Conservation (phyloP, 30 jellyfish, hydroid and myxozoan species). For the Cassiopea xamachana region DNA sequence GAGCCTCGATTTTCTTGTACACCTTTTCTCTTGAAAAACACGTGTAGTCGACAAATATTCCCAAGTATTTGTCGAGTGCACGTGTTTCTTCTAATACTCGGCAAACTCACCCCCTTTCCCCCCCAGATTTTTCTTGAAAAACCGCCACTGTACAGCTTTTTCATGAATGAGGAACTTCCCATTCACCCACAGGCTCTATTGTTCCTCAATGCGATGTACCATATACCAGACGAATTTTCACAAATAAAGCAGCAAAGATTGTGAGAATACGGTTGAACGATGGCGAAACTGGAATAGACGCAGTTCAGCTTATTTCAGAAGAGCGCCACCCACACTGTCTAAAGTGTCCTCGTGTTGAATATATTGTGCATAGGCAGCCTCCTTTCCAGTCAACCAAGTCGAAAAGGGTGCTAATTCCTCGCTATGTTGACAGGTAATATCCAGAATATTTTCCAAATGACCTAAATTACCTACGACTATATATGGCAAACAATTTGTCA, state of each 20-base stretch:
- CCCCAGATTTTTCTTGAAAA: no score
- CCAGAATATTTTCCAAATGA: not conserved
- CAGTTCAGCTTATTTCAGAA: slow-evolving; percentile 84
- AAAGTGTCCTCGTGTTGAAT: slow-evolving; percentile 70
- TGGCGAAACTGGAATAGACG: slow-evolving; percentile 76
- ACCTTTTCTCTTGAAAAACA: no score
- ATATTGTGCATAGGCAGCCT: slow-evolving; percentile 84
- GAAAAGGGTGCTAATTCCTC: not conserved
- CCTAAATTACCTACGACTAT: no score
- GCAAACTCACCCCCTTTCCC: no score
- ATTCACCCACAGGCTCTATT: slow-evolving; percentile 66
- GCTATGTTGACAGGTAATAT: slow-evolving; percentile 65
- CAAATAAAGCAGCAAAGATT: slow-evolving; percentile 32
- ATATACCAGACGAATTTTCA: slow-evolving; percentile 65
- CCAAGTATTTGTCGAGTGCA: no score
- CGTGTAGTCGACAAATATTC: no score
- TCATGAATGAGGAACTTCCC: not conserved
- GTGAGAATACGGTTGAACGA: slow-evolving; percentile 65
- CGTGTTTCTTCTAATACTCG: no score
- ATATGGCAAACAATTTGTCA: no score
- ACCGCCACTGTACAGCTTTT: not conserved
- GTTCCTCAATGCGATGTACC: slow-evolving; percentile 88
- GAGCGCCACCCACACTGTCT: slow-evolving; percentile 67
- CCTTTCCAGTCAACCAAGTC: slow-evolving; percentile 63
- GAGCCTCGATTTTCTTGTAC: no score